Evolutionary conservation across 2,113 vertebrate species (phyloP).

Genomic region (Nannospalax galili): DNA sequence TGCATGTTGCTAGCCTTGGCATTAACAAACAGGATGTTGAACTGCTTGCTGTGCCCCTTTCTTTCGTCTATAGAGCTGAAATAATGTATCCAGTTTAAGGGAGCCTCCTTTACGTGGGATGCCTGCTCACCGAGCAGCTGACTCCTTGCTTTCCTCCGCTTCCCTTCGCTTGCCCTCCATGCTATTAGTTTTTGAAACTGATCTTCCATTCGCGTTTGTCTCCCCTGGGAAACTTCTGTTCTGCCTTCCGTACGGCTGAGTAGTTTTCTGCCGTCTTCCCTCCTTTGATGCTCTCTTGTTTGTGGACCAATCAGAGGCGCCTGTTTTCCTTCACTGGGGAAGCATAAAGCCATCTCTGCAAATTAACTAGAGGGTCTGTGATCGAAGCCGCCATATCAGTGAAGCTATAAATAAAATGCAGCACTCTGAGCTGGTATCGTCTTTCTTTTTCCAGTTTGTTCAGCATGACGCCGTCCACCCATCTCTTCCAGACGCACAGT

Average conservation of each 20-base stretch:
- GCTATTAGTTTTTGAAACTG: conserved; percentile 52
- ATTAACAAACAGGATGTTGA: not conserved
- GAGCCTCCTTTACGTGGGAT: conserved; percentile 6
- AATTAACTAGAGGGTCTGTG: conserved; percentile 58
- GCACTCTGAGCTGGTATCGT: conserved; percentile 32
- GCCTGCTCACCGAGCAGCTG: not conserved
- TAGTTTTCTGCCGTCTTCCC: conserved; percentile 43
- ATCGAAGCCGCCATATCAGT: conserved; percentile 56
- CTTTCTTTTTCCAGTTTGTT: conserved; percentile 57
- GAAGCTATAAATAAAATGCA: conserved; percentile 73
- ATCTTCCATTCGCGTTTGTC: not conserved
- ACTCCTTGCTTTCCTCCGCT: not conserved
- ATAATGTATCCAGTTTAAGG: not conserved
- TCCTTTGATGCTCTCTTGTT: conserved; percentile 27
- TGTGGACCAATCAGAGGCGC: conserved; percentile 20
- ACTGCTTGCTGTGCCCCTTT: not conserved
- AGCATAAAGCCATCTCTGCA: conserved; percentile 66
- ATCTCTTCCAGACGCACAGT: conserved; percentile 63
- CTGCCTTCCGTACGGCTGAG: conserved; percentile 51
- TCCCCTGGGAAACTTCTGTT: conserved; percentile 42
- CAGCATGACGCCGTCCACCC: conserved; percentile 64
- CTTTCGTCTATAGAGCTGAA: not conserved
- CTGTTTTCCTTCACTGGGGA: conserved; percentile 48
- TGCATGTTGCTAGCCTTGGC: not conserved
- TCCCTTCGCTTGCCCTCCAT: conserved; percentile 55